Conservation (phyloP, 2,113 vertebrate species). For the Phalacrocorax brasilianus region DNA sequence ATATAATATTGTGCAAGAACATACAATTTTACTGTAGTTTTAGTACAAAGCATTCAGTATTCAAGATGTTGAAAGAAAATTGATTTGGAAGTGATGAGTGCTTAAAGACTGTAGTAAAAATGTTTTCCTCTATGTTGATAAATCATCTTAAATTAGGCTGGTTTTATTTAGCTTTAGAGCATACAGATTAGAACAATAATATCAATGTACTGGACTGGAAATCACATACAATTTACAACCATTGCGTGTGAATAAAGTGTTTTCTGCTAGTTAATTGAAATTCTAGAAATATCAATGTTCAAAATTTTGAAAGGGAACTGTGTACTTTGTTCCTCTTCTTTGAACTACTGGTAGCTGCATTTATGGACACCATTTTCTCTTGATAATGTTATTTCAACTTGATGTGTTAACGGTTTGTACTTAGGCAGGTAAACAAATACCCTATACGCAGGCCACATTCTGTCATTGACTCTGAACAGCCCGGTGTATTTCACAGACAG, state of each 20-base stretch:
- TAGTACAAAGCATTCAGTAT: neutral
- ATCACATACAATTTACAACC: neutral
- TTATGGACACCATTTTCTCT: neutral
- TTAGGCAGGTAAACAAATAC: neutral
- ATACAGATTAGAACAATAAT: neutral
- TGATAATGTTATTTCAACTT: neutral
- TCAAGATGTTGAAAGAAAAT: neutral
- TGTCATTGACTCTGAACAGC: neutral
- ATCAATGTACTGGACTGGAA: neutral
- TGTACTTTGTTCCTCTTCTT: neutral
- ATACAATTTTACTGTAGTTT: neutral
- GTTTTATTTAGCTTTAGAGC: neutral
- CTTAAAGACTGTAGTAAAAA: neutral
- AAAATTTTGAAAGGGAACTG: neutral
- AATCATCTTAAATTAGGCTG: neutral
- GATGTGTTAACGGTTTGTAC: neutral
- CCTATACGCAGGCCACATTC: neutral
- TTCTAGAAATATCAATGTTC: neutral
- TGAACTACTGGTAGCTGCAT: neutral
- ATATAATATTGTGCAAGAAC: neutral
- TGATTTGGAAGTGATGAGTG: neutral
- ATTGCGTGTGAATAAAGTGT: neutral
- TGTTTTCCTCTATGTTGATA: neutral
- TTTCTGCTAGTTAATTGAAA: neutral
- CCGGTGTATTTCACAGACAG: neutral